These are phyloP conservation scores for Pseudanteris insignis DNA, from an alignment of 2,888 invertebrate genomes.

Conservation along the genomic window DNA sequence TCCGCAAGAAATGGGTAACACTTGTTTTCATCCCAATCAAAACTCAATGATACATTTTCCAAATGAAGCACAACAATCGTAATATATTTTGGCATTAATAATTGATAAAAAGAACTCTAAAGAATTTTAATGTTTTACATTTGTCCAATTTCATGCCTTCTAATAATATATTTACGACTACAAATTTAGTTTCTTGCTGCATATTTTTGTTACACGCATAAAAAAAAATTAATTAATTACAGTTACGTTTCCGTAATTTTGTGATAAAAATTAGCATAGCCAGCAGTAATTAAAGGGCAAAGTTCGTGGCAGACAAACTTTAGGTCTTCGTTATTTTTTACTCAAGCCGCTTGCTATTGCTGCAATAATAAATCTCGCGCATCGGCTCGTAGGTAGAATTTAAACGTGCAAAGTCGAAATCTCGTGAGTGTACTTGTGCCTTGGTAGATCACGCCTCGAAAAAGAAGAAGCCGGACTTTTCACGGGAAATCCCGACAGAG, in stretches of 20 bases:
- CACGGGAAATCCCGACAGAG: slow-evolving; percentile 44
- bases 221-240: slow-evolving; percentile 14
- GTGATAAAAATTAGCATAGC: slow-evolving; percentile 29
- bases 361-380: slow-evolving; percentile 42
- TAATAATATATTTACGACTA: no score
- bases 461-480: slow-evolving; percentile 40
- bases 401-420: slow-evolving; percentile 43
- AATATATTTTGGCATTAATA: no score
- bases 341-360: slow-evolving; percentile 23
- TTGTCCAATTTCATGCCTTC: no score
- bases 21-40: no score
- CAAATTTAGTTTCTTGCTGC: no score
- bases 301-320: slow-evolving; percentile 22
- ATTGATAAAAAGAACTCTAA: no score
- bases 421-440: slow-evolving; percentile 44
- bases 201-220: no score
- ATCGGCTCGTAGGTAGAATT: slow-evolving; percentile 39
- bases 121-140: no score
- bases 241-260: slow-evolving; percentile 12
- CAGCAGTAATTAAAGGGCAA: slow-evolving; percentile 32
- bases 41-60: no score
- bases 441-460: slow-evolving; percentile 37
- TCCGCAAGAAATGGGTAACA: no score
- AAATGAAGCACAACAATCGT: no score
- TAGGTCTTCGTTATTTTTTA: slow-evolving; percentile 15